Evolutionary conservation across 2,888 invertebrate species (phyloP), one percentile per base, ranked within the genome.

Genomic region (Limenitis arthemis): DNA sequence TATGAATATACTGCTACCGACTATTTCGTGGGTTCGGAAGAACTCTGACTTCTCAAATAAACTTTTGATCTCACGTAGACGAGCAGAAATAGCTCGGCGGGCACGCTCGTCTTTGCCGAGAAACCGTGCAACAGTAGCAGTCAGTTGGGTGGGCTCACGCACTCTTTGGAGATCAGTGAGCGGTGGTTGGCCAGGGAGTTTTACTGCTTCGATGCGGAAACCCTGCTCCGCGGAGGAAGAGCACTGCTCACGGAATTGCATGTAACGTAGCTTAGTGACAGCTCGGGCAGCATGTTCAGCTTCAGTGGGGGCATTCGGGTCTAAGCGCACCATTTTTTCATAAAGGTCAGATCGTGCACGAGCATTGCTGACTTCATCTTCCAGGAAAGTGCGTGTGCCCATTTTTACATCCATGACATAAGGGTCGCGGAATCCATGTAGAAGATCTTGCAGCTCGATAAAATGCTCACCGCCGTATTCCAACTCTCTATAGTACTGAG

Each of bases 391-490:
- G 68, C 98, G 90, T 3, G 94, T 94, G 40, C 99, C 99, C 91
- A 99, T 94, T 87, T 99, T 99, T 56, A 99, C 93, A 77, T 99
- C 99, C 92, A 99, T 98, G 1, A 99, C 96, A 70, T 94, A 93
- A 0, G 97, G 97, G 79, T 98, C 94, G 68, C 88, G 80, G 80
- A 98, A 98, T 52, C 95, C 94, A 66, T 95, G 93, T 29, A 98
- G 85, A 20, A 99, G 88, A 78, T 99, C 97, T 83, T 98, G 97
- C 58, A 99, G 90, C 79, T 98, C 98, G 68, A 99, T 97, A 80
- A 97, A 99, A 61, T 90, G 89, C 68, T 94, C 93, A 36, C 91
- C 92, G 53, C 89, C 89, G 73, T 93, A 93, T 62, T 93, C 91
- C 41, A 93, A 91, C 72, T 96, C 93, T 43, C 96, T 89, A 77